Evolutionary conservation across 2,797 vertebrate species (phyloP).

Genomic region (Cryptoblepharus egeriae): DNA sequence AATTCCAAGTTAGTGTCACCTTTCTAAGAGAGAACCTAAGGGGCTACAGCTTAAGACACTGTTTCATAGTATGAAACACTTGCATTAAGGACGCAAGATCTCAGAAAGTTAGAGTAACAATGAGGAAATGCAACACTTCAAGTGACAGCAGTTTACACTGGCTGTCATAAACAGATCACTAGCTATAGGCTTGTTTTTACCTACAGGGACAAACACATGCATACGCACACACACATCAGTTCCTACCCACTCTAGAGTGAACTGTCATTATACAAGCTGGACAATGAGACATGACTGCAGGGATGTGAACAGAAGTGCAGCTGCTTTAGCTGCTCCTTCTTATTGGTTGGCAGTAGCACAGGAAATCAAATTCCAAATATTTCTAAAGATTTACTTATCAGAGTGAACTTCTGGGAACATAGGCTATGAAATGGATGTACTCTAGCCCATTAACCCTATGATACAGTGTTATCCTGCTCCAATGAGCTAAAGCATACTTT

Average conservation of each 20-base stretch:
- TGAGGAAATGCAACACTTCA: not conserved
- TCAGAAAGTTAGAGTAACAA: not conserved
- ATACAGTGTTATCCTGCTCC: not conserved
- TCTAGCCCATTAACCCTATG: not conserved
- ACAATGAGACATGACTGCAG: not conserved
- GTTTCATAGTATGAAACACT: not conserved
- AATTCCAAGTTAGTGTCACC: not conserved
- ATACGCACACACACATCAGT: not conserved
- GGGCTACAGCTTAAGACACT: not conserved
- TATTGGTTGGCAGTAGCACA: not conserved
- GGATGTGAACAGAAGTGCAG: not conserved
- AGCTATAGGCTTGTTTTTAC: not conserved
- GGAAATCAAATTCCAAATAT: not conserved
- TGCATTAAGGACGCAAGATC: not conserved
- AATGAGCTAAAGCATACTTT: too few relatives aligned
- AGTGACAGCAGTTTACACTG: not conserved
- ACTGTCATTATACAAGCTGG: not conserved
- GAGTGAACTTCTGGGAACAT: not conserved
- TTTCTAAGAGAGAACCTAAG: not conserved
- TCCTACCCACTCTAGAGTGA: not conserved
- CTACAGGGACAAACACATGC: not conserved
- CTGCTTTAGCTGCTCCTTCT: not conserved
- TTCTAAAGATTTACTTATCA: not conserved
- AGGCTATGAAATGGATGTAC: not conserved
- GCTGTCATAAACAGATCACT: not conserved